Conservation (phyloP, 2,113 vertebrate genomes). For the Thamnaconus septentrionalis region DNA sequence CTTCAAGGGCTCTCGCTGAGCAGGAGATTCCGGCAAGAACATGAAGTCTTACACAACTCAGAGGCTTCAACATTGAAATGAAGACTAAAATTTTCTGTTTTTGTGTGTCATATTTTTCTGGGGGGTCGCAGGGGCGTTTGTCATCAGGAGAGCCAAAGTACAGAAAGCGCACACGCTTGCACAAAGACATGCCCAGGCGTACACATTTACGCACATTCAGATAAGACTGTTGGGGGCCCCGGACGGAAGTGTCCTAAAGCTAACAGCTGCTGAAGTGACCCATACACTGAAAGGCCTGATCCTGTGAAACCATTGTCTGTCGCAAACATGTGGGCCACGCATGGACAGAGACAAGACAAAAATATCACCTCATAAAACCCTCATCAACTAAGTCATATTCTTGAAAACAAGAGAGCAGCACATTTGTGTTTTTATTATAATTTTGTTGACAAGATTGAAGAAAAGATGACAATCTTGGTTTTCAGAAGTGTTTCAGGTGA, state of each 20-base stretch:
- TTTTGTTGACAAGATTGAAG: no score
- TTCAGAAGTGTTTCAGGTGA: no score
- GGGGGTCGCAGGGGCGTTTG: no score
- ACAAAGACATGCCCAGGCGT: constrained; percentile 7
- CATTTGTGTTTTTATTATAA: no score
- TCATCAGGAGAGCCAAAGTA: constrained; percentile 27
- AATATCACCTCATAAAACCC: constrained; percentile 17
- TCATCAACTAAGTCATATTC: no score
- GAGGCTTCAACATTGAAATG: constrained; percentile 18
- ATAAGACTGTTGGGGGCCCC: constrained; percentile 68
- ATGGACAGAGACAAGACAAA: constrained; percentile 22
- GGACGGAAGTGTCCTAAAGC: constrained; percentile 62
- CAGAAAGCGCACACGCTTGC: constrained; percentile 23
- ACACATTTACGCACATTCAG: constrained; percentile 34
- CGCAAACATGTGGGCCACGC: constrained; percentile 25
- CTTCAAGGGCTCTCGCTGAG: no score
- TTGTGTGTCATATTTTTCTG: constrained; percentile 35
- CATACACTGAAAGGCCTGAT: constrained; percentile 68
- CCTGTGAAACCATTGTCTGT: constrained; percentile 70
- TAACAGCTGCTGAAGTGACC: constrained; percentile 61
- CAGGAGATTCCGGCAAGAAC: no score
- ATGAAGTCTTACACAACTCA: no score
- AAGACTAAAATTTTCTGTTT: constrained; percentile 21
- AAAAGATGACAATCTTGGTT: no score
- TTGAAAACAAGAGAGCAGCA: no score